These are phyloP conservation scores for Turnix velox DNA, from an alignment of 2,113 vertebrate genomes.

Conservation along the genomic window DNA sequence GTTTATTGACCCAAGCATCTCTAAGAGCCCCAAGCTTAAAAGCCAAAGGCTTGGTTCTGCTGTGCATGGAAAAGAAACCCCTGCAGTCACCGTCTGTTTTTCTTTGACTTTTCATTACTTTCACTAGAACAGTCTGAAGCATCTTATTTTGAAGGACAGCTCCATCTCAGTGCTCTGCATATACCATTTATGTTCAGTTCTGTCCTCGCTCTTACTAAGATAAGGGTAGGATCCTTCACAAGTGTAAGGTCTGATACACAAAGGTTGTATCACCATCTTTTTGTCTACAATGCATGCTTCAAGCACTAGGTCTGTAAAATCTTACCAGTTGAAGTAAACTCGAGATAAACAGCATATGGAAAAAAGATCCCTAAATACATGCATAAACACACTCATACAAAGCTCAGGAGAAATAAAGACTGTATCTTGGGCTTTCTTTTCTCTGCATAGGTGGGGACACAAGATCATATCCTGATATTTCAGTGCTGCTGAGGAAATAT, in stretches of 20 bases:
- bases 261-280: neutral
- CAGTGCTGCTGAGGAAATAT: neutral
- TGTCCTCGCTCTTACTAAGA: neutral
- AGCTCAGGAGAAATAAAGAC: neutral
- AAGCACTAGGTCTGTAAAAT: neutral
- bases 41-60: neutral
- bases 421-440: neutral
- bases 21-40: neutral
- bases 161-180: neutral
- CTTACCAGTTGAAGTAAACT: neutral
- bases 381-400: neutral
- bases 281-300: neutral
- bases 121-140: neutral
- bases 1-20: neutral
- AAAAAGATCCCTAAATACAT: neutral
- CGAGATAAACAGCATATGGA: neutral
- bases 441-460: neutral
- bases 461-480: neutral
- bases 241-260: neutral
- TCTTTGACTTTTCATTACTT: conserved; percentile 10
- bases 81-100: conserved; percentile 12
- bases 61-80: neutral
- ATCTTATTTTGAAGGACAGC: conserved; percentile 15
- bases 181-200: neutral
- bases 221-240: neutral